Evolutionary conservation across 92 coral and sea anemone genomes (phyloP).

Genomic region (Siderastrea siderea): DNA sequence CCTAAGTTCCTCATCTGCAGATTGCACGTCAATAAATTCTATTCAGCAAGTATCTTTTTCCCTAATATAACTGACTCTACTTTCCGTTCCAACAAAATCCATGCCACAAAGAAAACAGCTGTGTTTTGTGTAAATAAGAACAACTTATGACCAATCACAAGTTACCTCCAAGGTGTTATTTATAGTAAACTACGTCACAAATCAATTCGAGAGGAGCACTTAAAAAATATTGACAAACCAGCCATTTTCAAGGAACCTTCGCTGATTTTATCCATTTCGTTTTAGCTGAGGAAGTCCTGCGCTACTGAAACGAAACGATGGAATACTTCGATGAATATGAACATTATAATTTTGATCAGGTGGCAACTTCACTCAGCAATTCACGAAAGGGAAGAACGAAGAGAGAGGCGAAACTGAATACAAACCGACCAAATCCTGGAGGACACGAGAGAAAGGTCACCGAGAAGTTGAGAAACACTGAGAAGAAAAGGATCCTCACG

Average conservation of each 20-base stretch:
- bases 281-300: neutral
- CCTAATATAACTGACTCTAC: no score
- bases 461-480: slow-evolving; percentile 85
- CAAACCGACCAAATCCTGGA: slow-evolving; percentile 93
- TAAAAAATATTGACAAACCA: neutral
- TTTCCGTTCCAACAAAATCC: no score
- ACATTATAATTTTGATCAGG: slow-evolving; percentile 85
- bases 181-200: neutral
- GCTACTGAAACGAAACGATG: neutral
- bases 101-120: neutral
- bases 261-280: neutral
- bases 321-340: slow-evolving; percentile 92
- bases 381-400: slow-evolving; percentile 90
- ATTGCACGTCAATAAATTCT: no score
- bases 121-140: neutral
- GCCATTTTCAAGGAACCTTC: neutral
- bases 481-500: slow-evolving; percentile 58
- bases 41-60: no score
- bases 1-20: no score
- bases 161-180: neutral
- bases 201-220: no score
- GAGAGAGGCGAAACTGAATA: slow-evolving; percentile 86
- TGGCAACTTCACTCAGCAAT: slow-evolving; percentile 55
- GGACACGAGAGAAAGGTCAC: slow-evolving; percentile 93
- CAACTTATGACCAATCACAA: slow-evolving; percentile 8